Evolutionary conservation across 2,888 invertebrate genomes (phyloP), one percentile per base, ranked within the genome.

Genomic region (Lithophane semibrunnea): DNA sequence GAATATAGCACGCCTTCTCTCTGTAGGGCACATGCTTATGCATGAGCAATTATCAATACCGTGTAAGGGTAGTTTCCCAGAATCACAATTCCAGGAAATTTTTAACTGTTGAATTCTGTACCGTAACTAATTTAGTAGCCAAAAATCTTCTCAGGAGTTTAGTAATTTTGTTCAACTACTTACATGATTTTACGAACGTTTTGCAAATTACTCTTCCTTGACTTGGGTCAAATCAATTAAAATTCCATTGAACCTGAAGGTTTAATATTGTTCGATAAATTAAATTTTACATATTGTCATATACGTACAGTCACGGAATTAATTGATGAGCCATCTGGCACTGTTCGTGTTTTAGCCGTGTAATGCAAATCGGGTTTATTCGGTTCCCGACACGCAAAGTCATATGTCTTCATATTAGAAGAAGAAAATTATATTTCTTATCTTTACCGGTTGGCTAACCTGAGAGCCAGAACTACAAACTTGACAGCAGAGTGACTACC

Each of bases 1-100:
- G 75, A 77, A 82, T 82, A 82, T 63, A 52, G 61, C 65, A 64
- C 67, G 24, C 63, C 42, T 61, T 54, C 61, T 42, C 29, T 58
- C 65, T 66, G 18, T 56, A 71, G 56, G 61, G 56, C 37, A 69
- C 42, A 82, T 73, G 64, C 65, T 49, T 75, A 85, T 84, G 75
- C 75, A 85, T 84, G 67, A 84, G 73, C 65, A 67, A 78, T 74
- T 60, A 73, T 68, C 69, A 69, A 68, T 68, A 24, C 37, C 65
- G 24, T 69, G 29, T 81, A 66, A 60, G 24, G 10, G 18, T 67
- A 47, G 42, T 56, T 71, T 47, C 24, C 24, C 24, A 56, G 29
- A 79, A 79, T 49, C 16, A 49, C 47, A 21, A 56, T 42, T 60
- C 18, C 2, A 24, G 16, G 10, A 24, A 37, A 37, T 37, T 66